Percentiles rank a stretch among this genome's conserved stretches.
These are phyloP conservation scores for Drosophila orosa DNA, from an alignment of 1,140 invertebrate genomes.

Conservation along the genomic window DNA sequence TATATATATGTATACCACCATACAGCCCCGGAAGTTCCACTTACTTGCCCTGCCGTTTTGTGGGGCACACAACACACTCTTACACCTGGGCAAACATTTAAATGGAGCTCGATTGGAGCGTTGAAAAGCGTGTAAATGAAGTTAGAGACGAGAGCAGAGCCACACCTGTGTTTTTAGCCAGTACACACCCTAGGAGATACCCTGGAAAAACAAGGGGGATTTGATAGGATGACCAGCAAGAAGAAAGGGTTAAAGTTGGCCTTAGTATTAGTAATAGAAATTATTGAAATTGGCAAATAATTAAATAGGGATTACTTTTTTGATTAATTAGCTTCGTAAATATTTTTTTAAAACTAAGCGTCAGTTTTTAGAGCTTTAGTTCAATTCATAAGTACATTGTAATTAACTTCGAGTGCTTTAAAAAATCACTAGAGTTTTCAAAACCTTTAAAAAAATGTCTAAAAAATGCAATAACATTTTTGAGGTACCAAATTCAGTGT, in stretches of 20 bases:
- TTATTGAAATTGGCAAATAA: too few species aligned
- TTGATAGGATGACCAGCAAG: background rate
- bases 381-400: too few species aligned
- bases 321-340: too few species aligned
- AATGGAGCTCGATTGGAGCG: constrained; percentile 70
- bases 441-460: too few species aligned
- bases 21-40: constrained; percentile 25
- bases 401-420: too few species aligned
- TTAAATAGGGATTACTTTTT: too few species aligned
- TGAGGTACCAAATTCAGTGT: too few species aligned
- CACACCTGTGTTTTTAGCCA: constrained; percentile 18
- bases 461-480: too few species aligned
- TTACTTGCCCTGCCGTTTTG: constrained; percentile 26
- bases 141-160: constrained; percentile 54
- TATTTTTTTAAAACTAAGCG: background rate
- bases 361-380: too few species aligned
- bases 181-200: background rate
- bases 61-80: constrained; percentile 23
- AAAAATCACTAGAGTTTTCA: too few species aligned
- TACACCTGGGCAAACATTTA: constrained; percentile 65
- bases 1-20: background rate
- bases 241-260: background rate
- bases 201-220: background rate
- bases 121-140: constrained; percentile 76
- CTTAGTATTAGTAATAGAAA: too few species aligned